A percentile compares a stretch with the other conserved stretches of the same genome.
These are phyloP conservation scores for Anolis carolinensis DNA, from an alignment of 2,113 vertebrate genomes.

Conservation along the genomic window DNA sequence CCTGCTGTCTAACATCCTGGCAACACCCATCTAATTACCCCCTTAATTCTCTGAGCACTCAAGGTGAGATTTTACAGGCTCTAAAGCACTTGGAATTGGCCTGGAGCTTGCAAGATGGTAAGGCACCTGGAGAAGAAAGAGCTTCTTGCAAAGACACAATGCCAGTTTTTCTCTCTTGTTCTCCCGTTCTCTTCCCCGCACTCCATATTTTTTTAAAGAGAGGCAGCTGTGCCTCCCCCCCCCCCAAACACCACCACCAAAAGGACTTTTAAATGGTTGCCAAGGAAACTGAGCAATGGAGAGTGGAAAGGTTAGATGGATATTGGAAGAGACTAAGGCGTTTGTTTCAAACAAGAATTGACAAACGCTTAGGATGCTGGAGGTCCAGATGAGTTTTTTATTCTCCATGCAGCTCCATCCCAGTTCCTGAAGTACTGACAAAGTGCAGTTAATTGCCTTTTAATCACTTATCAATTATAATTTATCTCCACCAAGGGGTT, in stretches of 20 bases:
- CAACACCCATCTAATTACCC: slow-evolving; percentile 48
- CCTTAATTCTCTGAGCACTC: slow-evolving; percentile 29
- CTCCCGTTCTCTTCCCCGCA: slow-evolving; percentile 24
- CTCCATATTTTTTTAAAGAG: slow-evolving; percentile 42
- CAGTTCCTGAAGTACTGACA: slow-evolving; percentile 56
- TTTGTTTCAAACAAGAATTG: slow-evolving; percentile 76
- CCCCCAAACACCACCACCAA: background rate
- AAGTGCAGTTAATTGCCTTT: slow-evolving; percentile 68
- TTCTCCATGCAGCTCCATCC: slow-evolving; percentile 56
- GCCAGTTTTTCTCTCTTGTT: slow-evolving; percentile 40
- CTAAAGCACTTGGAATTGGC: background rate
- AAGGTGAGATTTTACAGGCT: slow-evolving; percentile 25
- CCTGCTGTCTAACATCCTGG: background rate
- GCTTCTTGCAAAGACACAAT: slow-evolving; percentile 56
- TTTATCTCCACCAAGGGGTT: slow-evolving; percentile 67
- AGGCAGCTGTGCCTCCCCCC: slow-evolving; percentile 76
- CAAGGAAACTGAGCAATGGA: slow-evolving; percentile 79
- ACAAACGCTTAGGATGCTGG: slow-evolving; percentile 69
- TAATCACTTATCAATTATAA: slow-evolving; percentile 70
- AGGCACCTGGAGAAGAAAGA: slow-evolving; percentile 16
- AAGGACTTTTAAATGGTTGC: slow-evolving; percentile 80
- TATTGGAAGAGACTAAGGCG: slow-evolving; percentile 75
- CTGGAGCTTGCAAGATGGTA: background rate
- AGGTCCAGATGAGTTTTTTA: slow-evolving; percentile 65
- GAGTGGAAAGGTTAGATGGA: slow-evolving; percentile 78